Base-by-base conservation (phyloP, 2,888 invertebrate genomes). In the Baccha elongata region DNA sequence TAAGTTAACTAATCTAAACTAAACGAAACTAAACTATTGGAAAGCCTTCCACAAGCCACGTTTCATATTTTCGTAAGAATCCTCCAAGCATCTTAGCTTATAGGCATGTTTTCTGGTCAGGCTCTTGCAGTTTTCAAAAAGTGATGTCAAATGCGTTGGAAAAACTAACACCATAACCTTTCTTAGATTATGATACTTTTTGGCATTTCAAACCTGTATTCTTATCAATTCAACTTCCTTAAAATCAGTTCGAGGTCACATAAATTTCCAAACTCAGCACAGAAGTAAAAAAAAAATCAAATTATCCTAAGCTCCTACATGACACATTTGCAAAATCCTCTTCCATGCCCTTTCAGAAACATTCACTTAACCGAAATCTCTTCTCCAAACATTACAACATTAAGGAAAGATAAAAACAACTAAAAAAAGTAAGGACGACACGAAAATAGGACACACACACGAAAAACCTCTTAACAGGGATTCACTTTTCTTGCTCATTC, bases 391-490 rank as follows among this genome's bases (percentile, higher is more conserved):
- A 58, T 26, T 46, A 13, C 23, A 19, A n/a, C 60, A 60, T 21
- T 46, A 60, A 37, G 37, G 11, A 40, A 44, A 26, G 29, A 21
- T 40, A 5, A 7, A 15, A 42, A 37, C 52, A 53, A 23, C 37
- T 37, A 46, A 60, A 52, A 52, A 46, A 46, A 55, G 44, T 21
- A 17, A 48, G n/a, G 29, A 23, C 26, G 11, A 35, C 48, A 55
- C 29, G 42, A 32, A 60, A 60, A 44, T 42, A 44, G 44, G 29
- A 53, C 55, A 58, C 17, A 58, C 67, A 79, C 73, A 73, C 15
- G 26, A 37, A 79, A 79, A 79, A 79, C 73, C 79, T 79, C 73
- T 79, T 79, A 79, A 53, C 79, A 60, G 60, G 60, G 60, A 79
- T 79, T 79, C 67, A 68, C 73, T 79, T 73, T 73, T 67, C 58